Percentiles rank a stretch among this genome's conserved stretches.
Conservation (phyloP, 2,888 invertebrate species). For the Bugula neritina region DNA sequence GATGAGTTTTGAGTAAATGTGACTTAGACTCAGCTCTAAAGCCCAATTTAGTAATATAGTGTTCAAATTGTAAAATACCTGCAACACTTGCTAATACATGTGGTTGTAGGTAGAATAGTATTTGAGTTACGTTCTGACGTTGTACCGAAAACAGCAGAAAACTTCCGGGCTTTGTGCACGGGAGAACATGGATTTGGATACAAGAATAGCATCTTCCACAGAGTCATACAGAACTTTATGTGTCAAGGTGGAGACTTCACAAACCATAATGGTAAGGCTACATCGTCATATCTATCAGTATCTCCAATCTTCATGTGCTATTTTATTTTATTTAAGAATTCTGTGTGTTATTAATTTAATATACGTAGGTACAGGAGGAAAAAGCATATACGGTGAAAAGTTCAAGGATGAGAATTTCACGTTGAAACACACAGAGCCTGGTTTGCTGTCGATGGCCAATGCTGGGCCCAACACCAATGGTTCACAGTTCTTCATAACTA, state of each 20-base stretch:
- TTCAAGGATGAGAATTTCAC: conserved; percentile 51
- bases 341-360: too few relatives aligned
- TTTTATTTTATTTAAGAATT: too few relatives aligned
- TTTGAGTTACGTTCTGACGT: conserved; percentile 48
- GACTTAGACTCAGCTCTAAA: too few relatives aligned
- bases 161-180: conserved; percentile 53
- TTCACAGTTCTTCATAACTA: conserved; percentile 59
- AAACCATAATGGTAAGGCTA: conserved; percentile 37
- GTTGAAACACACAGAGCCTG: conserved; percentile 46
- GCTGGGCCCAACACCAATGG: conserved; percentile 50
- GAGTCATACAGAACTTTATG: conserved; percentile 49
- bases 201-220: conserved; percentile 50
- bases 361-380: conserved; percentile 42
- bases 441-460: conserved; percentile 51
- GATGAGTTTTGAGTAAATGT: too few relatives aligned
- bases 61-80: too few relatives aligned
- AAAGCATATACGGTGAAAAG: conserved; percentile 45
- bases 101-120: conserved; percentile 40
- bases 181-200: conserved; percentile 52
- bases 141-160: conserved; percentile 52
- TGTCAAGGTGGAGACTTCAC: conserved; percentile 49
- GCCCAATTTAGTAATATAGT: too few relatives aligned
- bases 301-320: too few relatives aligned
- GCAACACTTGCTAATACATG: too few relatives aligned
- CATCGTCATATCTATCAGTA: neutral